A percentile compares a stretch with the other conserved stretches of the same genome.
Conservation (phyloP, 2,888 invertebrate genomes). For the Mimumesa dahlbomi region DNA sequence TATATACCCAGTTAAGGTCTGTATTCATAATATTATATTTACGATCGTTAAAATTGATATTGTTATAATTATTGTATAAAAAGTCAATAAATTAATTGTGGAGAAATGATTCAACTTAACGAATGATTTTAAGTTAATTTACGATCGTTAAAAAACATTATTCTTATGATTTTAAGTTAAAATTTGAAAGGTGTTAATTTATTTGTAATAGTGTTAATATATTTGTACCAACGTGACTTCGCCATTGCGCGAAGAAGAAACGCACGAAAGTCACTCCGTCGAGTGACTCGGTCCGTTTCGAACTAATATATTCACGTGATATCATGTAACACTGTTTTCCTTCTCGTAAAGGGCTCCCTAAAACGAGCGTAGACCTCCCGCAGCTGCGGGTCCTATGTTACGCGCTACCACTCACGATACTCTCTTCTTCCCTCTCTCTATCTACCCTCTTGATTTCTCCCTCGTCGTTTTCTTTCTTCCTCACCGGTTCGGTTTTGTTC, state of each 20-base stretch:
- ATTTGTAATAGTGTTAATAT: too few relatives aligned
- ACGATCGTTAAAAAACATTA: too few relatives aligned
- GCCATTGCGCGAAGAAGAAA: conserved; percentile 12
- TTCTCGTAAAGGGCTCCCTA: conserved; percentile 42
- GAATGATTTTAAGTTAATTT: too few relatives aligned
- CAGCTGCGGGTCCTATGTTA: conserved; percentile 39
- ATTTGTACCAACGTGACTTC: too few relatives aligned
- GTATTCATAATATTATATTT: too few relatives aligned
- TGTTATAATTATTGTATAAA: too few relatives aligned
- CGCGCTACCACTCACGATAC: conserved; percentile 25
- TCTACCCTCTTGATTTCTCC: conserved; percentile 1
- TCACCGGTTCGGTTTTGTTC: not conserved
- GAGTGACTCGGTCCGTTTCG: not conserved
- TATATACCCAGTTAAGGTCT: too few relatives aligned
- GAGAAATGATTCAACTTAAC: too few relatives aligned
- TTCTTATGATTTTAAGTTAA: too few relatives aligned
- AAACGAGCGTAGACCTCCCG: conserved; percentile 49
- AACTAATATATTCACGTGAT: conserved; percentile 49
- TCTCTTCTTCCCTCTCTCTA: conserved; percentile 7
- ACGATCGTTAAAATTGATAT: too few relatives aligned
- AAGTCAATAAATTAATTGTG: too few relatives aligned
- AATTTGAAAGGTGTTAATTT: too few relatives aligned
- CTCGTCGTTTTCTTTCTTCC: conserved; percentile 17
- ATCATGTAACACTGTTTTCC: conserved; percentile 49
- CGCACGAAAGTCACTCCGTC: not conserved